phyloP scores from a whole-genome alignment of 2,113 vertebrate genomes.

The Cyanoramphus novaezelandiae region DNA sequence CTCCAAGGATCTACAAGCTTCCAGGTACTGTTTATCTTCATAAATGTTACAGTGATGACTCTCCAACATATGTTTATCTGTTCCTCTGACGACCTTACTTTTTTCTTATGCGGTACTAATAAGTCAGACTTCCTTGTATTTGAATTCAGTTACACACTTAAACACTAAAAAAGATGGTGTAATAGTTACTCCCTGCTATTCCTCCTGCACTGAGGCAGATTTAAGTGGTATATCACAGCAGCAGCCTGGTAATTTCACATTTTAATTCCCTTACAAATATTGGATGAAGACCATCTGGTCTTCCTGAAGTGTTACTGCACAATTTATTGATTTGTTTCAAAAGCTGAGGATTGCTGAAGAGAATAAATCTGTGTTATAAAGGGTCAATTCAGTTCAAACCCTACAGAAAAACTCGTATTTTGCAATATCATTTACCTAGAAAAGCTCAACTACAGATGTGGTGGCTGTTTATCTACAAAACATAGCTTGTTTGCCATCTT shows the following conservation, averaged over 20 bases:
- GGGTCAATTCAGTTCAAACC: neutral
- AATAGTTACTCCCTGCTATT: neutral
- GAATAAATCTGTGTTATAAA: slow-evolving; percentile 5
- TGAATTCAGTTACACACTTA: neutral
- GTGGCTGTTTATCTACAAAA: neutral
- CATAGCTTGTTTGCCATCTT: neutral
- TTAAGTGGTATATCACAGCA: slow-evolving; percentile 13
- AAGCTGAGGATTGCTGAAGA: neutral
- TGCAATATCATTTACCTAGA: slow-evolving; percentile 4
- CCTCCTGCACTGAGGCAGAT: neutral
- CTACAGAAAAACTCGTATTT: slow-evolving; percentile 1
- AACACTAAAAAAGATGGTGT: neutral
- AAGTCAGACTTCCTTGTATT: neutral
- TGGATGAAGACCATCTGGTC: slow-evolving; percentile 36
- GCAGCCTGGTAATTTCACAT: slow-evolving; percentile 4
- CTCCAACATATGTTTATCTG: neutral
- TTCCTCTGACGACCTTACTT: neutral
- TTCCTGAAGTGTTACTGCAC: neutral
- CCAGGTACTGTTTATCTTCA: neutral
- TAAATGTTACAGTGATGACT: neutral
- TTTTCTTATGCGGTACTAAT: neutral
- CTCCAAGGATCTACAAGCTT: neutral
- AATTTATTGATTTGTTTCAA: slow-evolving; percentile 25
- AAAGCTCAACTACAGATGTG: neutral
- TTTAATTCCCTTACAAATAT: neutral